Base-by-base conservation (phyloP, 1,140 invertebrate species). In the Neodiprion virginianus region DNA sequence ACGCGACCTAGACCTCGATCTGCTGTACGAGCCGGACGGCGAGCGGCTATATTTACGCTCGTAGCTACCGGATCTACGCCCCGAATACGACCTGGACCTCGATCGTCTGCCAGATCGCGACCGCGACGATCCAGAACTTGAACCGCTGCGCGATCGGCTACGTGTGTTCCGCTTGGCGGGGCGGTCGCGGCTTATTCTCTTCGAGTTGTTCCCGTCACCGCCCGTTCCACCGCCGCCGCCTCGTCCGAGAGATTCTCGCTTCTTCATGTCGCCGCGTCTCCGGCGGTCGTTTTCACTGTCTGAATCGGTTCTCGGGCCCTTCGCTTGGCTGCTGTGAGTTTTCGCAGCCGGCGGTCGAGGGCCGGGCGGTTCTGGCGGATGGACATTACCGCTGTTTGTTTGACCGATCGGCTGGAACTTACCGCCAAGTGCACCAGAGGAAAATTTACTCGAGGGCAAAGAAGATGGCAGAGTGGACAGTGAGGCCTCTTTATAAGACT, bases 1-100 rank as follows among this genome's bases (percentile, higher is more conserved):
- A 1, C 93, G 82, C 0, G 92, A 92, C 72, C 93, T 90, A 74
- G 91, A 92, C 1, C 87, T 82, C 1, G 87, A 87, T 61, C 88
- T 79, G 47, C 86, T 87, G 76, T 88, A 88, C 0, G 85, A 88
- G 1, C 87, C 86, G 71, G 90, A 85, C 61, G 87, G 83, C 77
- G 90, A 92, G 48, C 91, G 89, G 7, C 90, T 87, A 73, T 89
- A 88, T 40, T 87, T 88, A 8, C 90, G 86, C 69, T 91, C 88
- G 75, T 91, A 91, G 79, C 91, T 90, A 3, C 90, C 89, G 1
- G 90, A 88, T 23, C 90, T 82, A 17, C 86, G 79, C 72, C 86
- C 86, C 0, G 87, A 87, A 72, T 89, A 89, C 0, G 86, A 88
- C 7, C 84, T 80, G 0, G 91, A 91, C 8, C 88, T 84, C 1